Percentiles rank a stretch among this genome's conserved stretches.
phyloP scores from a whole-genome alignment of 2,797 vertebrate genomes.

The Esox lucius region DNA sequence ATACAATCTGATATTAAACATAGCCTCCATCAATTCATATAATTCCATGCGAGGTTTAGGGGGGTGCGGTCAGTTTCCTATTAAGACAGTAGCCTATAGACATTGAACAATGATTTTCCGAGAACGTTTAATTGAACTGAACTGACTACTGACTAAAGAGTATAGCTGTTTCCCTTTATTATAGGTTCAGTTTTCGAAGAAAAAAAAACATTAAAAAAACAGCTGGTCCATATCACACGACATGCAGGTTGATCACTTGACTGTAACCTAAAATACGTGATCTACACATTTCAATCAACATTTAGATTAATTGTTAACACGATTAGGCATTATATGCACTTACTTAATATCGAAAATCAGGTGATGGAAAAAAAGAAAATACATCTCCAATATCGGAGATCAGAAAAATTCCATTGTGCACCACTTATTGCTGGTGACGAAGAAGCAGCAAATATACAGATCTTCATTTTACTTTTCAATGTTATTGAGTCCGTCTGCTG shows the following conservation, averaged over 20 bases:
- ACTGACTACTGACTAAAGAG: conserved; percentile 48
- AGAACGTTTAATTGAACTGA: conserved; percentile 56
- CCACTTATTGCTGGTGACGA: conserved; percentile 25
- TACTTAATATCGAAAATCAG: conserved; percentile 52
- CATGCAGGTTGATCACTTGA: conserved; percentile 2
- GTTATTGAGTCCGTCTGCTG: conserved; percentile 41
- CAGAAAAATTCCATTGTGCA: conserved; percentile 43
- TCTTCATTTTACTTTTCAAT: conserved; percentile 53
- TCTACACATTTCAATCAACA: conserved; percentile 14
- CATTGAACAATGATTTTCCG: conserved; percentile 48
- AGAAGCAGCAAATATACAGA: conserved; percentile 41
- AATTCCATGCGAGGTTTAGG: conserved; percentile 28
- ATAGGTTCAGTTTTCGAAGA: conserved; percentile 23
- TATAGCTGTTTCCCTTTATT: conserved; percentile 27
- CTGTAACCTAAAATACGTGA: neutral
- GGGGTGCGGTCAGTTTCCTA: conserved; percentile 48
- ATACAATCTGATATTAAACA: conserved; percentile 7
- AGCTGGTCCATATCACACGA: neutral
- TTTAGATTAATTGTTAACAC: conserved; percentile 9
- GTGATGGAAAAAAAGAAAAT: conserved; percentile 47
- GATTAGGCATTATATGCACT: conserved; percentile 38
- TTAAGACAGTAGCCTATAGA: conserved; percentile 4
- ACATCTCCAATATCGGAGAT: conserved; percentile 44
- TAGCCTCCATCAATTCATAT: neutral
- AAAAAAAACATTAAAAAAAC: conserved; percentile 11